phyloP scores from a whole-genome alignment of 2,113 vertebrate genomes.

The western clawed frog (Xenopus tropicalis) region DNA sequence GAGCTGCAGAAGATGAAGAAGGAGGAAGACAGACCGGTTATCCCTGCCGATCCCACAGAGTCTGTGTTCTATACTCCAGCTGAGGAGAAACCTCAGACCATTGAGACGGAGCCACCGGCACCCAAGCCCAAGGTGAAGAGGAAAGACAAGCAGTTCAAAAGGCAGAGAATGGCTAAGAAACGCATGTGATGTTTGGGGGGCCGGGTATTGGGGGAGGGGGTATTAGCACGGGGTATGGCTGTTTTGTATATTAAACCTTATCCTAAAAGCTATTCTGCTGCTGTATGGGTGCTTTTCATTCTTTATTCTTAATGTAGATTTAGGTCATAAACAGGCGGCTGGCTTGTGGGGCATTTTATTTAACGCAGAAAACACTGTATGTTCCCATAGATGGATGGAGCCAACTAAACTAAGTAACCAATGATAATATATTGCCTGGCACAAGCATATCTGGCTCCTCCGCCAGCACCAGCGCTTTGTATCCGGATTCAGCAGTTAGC shows the following conservation, averaged over 20 bases:
- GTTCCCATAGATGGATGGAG: too few species aligned
- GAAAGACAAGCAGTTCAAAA: slow-evolving; percentile 77
- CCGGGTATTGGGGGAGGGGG: not conserved
- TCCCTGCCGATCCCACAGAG: slow-evolving; percentile 77
- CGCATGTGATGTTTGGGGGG: slow-evolving; percentile 53
- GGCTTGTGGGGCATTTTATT: too few species aligned
- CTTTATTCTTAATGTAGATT: too few species aligned
- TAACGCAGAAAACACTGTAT: too few species aligned
- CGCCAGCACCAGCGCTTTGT: too few species aligned
- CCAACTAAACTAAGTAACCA: too few species aligned
- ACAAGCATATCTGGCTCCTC: too few species aligned
- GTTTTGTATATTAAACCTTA: slow-evolving; percentile 35
- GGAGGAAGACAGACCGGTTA: slow-evolving; percentile 61
- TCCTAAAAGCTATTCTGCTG: not conserved
- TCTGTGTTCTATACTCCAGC: slow-evolving; percentile 81
- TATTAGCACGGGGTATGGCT: not conserved
- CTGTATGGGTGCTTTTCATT: too few species aligned
- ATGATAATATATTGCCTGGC: too few species aligned
- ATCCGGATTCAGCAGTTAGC: too few species aligned
- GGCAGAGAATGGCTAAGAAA: slow-evolving; percentile 73
- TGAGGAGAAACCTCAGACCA: slow-evolving; percentile 70
- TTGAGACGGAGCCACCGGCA: slow-evolving; percentile 71
- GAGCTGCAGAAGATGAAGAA: slow-evolving; percentile 77
- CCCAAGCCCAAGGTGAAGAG: slow-evolving; percentile 69
- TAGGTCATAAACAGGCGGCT: too few species aligned